Base-by-base conservation (phyloP, 2,113 vertebrate species). In the Gulo gulo region DNA sequence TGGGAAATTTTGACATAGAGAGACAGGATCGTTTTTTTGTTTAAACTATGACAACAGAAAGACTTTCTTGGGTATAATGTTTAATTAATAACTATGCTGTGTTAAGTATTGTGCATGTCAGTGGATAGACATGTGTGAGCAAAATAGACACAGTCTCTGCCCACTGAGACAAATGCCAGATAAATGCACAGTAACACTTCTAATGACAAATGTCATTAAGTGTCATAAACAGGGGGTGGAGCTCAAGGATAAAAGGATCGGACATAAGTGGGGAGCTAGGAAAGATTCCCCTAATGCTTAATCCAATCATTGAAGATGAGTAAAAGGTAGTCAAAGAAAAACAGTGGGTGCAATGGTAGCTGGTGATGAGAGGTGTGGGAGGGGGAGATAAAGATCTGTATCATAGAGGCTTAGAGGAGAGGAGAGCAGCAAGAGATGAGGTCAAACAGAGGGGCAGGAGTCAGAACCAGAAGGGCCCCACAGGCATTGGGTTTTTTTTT, bases 1-100 rank as follows among this genome's bases (percentile, higher is more conserved):
- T 95, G 88, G 91, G 95, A 96, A 96, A 91, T 50, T 94, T 97
- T 95, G 91, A 94, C 79, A 95, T 2, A 94, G 63, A 79, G 31
- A 91, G 24, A 67, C 26, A 76, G 69, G 31, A 69, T 45, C 12
- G 4, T 34, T 67, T 91, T 91, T 65, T 84, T 88, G 74, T 91
- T 95, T 82, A 91, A 96, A 89, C 73, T 65, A 8, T 80, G 36
- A 93, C 84, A 71, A 87, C n/a, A 83, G 82, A 84, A 74, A 96
- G 82, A 82, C 55, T 88, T 84, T 91, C 86, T 95, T 61, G 71
- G 39, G 39, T 57, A 81, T 18, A 63, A 12, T 39, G 4, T 95
- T 63, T 93, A 74, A 63, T 82, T 93, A 96, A 52, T 65, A 79
- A 20, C 39, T 31, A 15, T 63, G n/a, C 10, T 50, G 3, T 45